Evolutionary conservation across 2,113 vertebrate species (phyloP).

Genomic region (Lamprotornis superbus): DNA sequence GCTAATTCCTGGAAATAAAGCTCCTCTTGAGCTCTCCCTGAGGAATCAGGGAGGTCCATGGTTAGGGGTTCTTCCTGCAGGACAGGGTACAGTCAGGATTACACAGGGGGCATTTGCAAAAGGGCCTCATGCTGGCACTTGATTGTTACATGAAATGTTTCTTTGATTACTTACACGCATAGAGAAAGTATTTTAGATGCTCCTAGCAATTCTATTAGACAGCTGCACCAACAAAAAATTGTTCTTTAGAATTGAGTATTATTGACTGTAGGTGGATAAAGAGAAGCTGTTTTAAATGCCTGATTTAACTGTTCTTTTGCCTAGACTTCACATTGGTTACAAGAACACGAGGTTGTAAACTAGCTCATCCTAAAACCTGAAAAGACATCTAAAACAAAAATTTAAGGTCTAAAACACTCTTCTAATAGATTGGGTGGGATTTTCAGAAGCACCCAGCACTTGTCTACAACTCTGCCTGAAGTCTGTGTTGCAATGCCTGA

Average conservation of each 20-base stretch:
- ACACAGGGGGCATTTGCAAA: not conserved
- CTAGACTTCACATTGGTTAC: not conserved
- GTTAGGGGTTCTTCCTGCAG: not conserved
- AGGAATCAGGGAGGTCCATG: not conserved
- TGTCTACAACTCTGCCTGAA: not conserved
- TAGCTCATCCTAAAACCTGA: conserved; percentile 6
- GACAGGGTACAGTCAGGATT: not conserved
- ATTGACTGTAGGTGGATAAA: not conserved
- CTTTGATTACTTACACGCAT: conserved; percentile 1
- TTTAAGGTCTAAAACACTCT: conserved; percentile 4
- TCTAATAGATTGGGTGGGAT: not conserved
- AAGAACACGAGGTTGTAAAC: not conserved
- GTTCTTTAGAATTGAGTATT: not conserved
- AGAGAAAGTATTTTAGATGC: conserved; percentile 20
- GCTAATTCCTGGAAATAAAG: not conserved
- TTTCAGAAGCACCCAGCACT: conserved; percentile 4
- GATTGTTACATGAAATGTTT: conserved; percentile 35
- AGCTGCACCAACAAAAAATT: conserved; percentile 1
- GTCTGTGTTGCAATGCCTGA: conserved; percentile 30
- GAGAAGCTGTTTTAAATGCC: not conserved
- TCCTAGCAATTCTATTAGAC: not conserved
- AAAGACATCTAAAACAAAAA: conserved; percentile 12
- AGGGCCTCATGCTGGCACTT: conserved; percentile 2
- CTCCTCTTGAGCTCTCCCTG: not conserved
- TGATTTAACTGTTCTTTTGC: not conserved